These are phyloP conservation scores for Galagoides demidoff DNA, from an alignment of 2,797 vertebrate species.

Conservation along the genomic window DNA sequence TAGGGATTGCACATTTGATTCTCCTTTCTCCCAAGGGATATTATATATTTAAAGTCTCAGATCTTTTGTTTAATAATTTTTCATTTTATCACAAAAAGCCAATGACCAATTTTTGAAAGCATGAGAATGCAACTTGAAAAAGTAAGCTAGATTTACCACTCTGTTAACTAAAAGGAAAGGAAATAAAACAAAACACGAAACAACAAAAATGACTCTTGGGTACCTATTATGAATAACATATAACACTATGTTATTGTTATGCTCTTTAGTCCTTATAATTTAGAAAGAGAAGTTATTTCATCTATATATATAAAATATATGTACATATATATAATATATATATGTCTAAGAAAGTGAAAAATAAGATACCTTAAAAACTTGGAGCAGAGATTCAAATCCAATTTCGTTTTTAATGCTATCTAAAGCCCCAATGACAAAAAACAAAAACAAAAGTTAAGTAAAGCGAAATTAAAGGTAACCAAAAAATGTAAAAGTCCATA, in stretches of 20 bases:
- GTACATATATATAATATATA: background rate
- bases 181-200: background rate
- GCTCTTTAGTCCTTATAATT: slow-evolving; percentile 1
- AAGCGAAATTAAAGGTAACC: slow-evolving; percentile 22
- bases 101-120: slow-evolving; percentile 38
- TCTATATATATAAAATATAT: background rate
- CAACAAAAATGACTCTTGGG: background rate
- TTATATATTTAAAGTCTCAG: background rate
- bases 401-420: background rate
- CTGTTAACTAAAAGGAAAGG: background rate
- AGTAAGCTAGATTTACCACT: background rate
- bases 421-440: background rate
- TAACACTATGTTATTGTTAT: background rate
- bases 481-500: background rate
- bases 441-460: slow-evolving; percentile 50
- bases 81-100: slow-evolving; percentile 42
- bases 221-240: background rate
- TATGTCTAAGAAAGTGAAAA: slow-evolving; percentile 10
- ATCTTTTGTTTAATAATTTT: background rate
- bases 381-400: background rate
- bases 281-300: background rate
- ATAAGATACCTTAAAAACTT: background rate
- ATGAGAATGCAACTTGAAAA: background rate
- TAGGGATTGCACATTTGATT: background rate
- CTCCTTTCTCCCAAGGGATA: background rate